phyloP scores from a whole-genome alignment of 2,797 vertebrate genomes.

The Meda fulgida region DNA sequence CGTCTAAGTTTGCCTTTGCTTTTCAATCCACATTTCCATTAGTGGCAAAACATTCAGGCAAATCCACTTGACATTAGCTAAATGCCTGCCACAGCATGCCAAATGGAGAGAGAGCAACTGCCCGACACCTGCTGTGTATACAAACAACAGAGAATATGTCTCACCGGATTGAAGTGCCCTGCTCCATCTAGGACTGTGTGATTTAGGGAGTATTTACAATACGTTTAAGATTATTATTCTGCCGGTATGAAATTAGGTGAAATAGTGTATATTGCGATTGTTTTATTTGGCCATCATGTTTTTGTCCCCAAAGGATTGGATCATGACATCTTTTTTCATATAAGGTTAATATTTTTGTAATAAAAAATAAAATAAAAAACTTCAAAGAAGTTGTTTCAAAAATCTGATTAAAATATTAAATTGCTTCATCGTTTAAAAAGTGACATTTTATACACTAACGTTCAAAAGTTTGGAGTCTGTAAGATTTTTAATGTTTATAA shows the following conservation, averaged over 20 bases:
- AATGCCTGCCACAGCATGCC: constrained; percentile 1
- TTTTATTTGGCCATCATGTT: background rate
- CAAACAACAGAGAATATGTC: constrained; percentile 22
- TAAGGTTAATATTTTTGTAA: background rate
- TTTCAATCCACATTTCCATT: constrained; percentile 42
- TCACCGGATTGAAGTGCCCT: background rate
- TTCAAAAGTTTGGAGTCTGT: too few relatives aligned
- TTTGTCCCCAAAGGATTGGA: background rate
- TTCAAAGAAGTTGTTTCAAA: too few relatives aligned
- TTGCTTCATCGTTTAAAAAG: too few relatives aligned
- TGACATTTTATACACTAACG: too few relatives aligned
- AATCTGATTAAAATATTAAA: too few relatives aligned
- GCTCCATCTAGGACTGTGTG: background rate
- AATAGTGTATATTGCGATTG: background rate
- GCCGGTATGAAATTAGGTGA: background rate
- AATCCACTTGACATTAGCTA: constrained; percentile 40
- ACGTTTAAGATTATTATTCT: background rate
- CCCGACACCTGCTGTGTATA: constrained; percentile 41
- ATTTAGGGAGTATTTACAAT: background rate
- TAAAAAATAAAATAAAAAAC: too few relatives aligned
- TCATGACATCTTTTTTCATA: background rate
- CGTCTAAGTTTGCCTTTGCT: constrained; percentile 27
- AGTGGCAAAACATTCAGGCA: constrained; percentile 15
- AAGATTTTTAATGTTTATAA: too few relatives aligned
- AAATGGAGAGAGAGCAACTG: constrained; percentile 33